These are phyloP conservation scores for Periophthalmodon schlosseri DNA, from an alignment of 2,113 vertebrate species.

Conservation along the genomic window DNA sequence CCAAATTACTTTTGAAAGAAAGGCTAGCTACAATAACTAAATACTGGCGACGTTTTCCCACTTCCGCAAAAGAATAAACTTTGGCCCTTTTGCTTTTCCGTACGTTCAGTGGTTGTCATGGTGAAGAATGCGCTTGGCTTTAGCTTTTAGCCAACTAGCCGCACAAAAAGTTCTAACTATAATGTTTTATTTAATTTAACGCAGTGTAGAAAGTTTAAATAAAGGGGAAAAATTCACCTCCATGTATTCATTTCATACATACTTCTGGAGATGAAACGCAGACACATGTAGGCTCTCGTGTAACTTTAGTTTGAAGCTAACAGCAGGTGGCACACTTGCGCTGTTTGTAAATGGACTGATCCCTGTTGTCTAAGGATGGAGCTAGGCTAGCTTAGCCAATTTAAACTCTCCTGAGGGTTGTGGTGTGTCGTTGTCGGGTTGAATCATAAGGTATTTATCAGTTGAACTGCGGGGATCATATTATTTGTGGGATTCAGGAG, in stretches of 20 bases:
- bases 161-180: neutral
- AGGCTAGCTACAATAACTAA: neutral
- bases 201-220: neutral
- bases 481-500: neutral
- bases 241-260: neutral
- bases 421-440: slow-evolving; percentile 32
- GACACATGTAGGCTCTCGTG: neutral
- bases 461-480: neutral
- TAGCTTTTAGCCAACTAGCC: neutral
- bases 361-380: slow-evolving; percentile 42
- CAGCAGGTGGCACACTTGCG: slow-evolving; percentile 49
- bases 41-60: slow-evolving; percentile 25
- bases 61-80: slow-evolving; percentile 40
- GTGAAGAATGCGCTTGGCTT: slow-evolving; percentile 17
- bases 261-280: neutral
- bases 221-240: neutral
- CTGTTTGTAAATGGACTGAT: slow-evolving; percentile 19
- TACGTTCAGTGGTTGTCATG: slow-evolving; percentile 39
- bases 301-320: neutral
- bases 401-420: slow-evolving; percentile 59
- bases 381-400: slow-evolving; percentile 62
- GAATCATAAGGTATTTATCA: slow-evolving; percentile 18
- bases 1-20: neutral
- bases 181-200: neutral
- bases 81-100: slow-evolving; percentile 23